A percentile compares a stretch with the other conserved stretches of the same genome.
Evolutionary conservation across 1,140 invertebrate genomes (phyloP).

Genomic region (Sinella curviseta): DNA sequence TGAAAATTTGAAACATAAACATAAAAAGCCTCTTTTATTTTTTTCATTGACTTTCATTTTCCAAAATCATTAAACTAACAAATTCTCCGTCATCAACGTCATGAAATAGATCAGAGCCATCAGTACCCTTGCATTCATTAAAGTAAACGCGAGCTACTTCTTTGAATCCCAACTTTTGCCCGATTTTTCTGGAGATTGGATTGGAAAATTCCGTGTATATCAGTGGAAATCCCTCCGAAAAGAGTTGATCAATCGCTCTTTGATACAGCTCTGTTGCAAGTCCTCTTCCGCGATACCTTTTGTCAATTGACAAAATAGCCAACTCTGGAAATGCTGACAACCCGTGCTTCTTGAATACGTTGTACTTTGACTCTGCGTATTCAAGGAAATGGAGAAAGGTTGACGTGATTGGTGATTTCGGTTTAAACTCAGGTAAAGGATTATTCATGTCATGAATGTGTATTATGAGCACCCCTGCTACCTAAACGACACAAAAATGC

Average conservation of each 20-base stretch:
- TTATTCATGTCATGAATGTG: not conserved
- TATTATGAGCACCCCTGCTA: not conserved
- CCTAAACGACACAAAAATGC: not conserved
- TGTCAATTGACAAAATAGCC: not conserved
- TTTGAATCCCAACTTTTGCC: not conserved
- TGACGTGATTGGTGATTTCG: not conserved
- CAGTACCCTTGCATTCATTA: not conserved
- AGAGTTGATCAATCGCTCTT: not conserved
- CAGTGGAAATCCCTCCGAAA: not conserved
- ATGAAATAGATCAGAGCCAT: not conserved
- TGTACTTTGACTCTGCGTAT: not conserved
- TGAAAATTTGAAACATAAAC: no score
- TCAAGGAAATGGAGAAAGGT: not conserved
- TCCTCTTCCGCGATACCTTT: not conserved
- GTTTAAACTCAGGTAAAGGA: not conserved
- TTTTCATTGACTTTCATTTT: no score
- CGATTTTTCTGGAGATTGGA: conserved; percentile 1
- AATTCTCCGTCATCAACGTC: no score
- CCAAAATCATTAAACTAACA: no score
- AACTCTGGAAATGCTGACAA: not conserved
- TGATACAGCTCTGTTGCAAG: not conserved
- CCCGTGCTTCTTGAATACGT: not conserved
- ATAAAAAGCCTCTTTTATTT: no score
- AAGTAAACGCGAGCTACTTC: not conserved
- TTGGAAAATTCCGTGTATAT: not conserved